Evolutionary conservation across 1,140 invertebrate genomes (phyloP).

Genomic region (Latrodectus geometricus): DNA sequence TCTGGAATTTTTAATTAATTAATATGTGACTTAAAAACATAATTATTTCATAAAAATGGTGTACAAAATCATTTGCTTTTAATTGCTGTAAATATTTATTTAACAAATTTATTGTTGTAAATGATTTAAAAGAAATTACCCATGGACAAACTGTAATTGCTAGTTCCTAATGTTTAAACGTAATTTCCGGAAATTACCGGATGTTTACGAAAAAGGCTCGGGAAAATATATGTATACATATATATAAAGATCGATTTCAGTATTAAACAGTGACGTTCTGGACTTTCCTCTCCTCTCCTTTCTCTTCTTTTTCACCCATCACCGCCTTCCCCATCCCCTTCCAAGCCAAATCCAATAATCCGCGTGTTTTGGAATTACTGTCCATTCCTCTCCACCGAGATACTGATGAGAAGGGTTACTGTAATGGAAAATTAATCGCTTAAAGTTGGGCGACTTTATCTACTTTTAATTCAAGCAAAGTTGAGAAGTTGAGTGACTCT

Average conservation of each 20-base stretch:
- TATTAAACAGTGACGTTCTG: neutral
- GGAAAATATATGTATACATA: no score
- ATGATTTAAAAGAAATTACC: no score
- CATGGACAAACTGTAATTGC: no score
- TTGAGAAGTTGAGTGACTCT: neutral
- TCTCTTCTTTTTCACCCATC: neutral
- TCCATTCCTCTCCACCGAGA: conserved; percentile 51
- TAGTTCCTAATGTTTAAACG: no score
- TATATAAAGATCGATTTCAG: neutral
- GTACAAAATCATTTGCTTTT: no score
- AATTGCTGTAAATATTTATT: no score
- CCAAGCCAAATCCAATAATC: conserved; percentile 61
- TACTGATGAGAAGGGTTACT: conserved; percentile 47
- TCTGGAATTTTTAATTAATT: no score
- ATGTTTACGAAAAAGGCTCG: no score
- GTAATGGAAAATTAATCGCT: conserved; percentile 59
- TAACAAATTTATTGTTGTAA: no score
- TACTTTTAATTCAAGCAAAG: neutral
- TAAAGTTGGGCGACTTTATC: conserved; percentile 15
- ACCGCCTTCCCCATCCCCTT: neutral
- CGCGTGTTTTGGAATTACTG: conserved; percentile 61
- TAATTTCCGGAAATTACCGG: no score
- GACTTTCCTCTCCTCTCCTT: neutral
- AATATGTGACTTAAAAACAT: neutral
- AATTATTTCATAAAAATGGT: no score